Base-by-base conservation (phyloP, 2,888 invertebrate species). In the Pseudococcus longispinus region DNA sequence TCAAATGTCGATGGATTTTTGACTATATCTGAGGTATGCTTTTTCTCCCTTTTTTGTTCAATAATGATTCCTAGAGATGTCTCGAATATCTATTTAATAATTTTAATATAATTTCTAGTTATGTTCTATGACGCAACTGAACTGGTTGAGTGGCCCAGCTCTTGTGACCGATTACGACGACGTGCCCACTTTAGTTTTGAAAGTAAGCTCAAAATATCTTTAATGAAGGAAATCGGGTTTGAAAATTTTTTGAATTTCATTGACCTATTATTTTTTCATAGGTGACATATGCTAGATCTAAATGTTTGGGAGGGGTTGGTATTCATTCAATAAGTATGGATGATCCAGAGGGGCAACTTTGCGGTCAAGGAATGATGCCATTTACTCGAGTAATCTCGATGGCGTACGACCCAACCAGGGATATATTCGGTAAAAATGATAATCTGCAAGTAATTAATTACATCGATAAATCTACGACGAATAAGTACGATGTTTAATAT, bases 201-300 rank as follows among this genome's bases (percentile, higher is more conserved):
- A 84, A 20, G 84, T 60, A 60, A 84, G 37, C 46, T 80, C 18
- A 8, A 42, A 20, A 80, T 32, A 29, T 29, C 13, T n/a, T n/a
- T 13, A 37, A 29, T 23, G 26, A 55, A 55, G 37, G 9, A 37
- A 37, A 37, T 3, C 4, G 32, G 20, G 26, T 20, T 42, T 32
- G 29, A 82, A 44, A 4, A 32, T 46, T n/a, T 82, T 18, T 46
- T 20, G 4, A 6, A 37, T 37, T 37, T 37, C 9, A 2, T 32
- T n/a, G 9, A 32, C 4, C 46, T 18, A 6, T 26, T 23, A 9
- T 55, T 83, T 18, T 83, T 29, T 1, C 23, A 4, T n/a, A 83
- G 83, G 83, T 83, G 5, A 46, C 55, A 51, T 83, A 83, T 55
- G 83, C 83, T 8, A 83, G 83, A 55, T 44, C 55, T 2, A 83